Evolutionary conservation across 1,140 invertebrate genomes (phyloP).

Genomic region (Dinothrombium tinctorium): DNA sequence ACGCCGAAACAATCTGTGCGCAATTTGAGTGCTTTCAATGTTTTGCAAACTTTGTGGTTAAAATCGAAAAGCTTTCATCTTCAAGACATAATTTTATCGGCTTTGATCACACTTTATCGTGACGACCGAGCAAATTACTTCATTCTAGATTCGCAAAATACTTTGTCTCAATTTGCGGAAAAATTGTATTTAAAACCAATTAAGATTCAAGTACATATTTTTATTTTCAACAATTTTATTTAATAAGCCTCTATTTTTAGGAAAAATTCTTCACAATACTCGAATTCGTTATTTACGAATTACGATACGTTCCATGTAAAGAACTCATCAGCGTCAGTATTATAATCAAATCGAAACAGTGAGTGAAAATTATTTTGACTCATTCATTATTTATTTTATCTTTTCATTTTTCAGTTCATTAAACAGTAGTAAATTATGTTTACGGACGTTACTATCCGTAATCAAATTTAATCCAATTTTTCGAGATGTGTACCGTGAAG

Average conservation of each 20-base stretch:
- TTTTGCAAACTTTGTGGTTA: constrained; percentile 74
- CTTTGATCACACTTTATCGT: constrained; percentile 86
- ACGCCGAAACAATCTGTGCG: constrained; percentile 42
- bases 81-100: constrained; percentile 73
- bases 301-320: constrained; percentile 96
- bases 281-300: constrained; percentile 85
- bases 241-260: constrained; percentile 22
- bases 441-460: constrained; percentile 66
- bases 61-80: constrained; percentile 42
- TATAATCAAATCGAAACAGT: constrained; percentile 49
- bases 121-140: constrained; percentile 97
- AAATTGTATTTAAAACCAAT: constrained; percentile 67
- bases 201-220: constrained; percentile 46
- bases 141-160: constrained; percentile 85
- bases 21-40: constrained; percentile 85
- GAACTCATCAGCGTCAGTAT: constrained; percentile 88
- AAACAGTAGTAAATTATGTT: constrained; percentile 55
- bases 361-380: constrained; percentile 11
- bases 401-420: constrained; percentile 19
- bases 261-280: constrained; percentile 84
- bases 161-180: constrained; percentile 82
- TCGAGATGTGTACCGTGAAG: constrained; percentile 92
- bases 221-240: constrained; percentile 1
- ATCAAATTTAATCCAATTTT: constrained; percentile 44
- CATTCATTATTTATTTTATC: constrained; percentile 2